These are phyloP conservation scores for Nesogale talazaci DNA, from an alignment of 2,113 vertebrate genomes.

Conservation along the genomic window DNA sequence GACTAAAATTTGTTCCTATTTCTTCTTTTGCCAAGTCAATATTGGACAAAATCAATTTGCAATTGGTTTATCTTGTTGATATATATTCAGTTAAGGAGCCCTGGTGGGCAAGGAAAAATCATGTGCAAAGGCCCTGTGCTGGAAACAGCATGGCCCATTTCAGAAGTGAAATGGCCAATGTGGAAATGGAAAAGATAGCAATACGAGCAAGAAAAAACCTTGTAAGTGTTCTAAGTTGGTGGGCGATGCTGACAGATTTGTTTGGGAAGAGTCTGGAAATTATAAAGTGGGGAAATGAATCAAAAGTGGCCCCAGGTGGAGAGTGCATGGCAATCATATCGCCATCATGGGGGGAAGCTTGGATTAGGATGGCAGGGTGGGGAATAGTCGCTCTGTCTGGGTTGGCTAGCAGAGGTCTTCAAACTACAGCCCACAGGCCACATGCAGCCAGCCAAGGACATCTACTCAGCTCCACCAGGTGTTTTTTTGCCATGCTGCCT, in stretches of 20 bases:
- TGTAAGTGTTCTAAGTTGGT: neutral
- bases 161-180: neutral
- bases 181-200: neutral
- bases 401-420: too few species aligned
- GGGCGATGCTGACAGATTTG: neutral
- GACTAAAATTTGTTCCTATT: neutral
- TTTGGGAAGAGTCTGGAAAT: neutral
- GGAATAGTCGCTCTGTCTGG: neutral
- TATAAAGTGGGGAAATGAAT: neutral
- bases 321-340: neutral
- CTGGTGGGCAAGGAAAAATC: neutral
- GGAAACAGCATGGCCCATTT: neutral
- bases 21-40: neutral
- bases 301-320: neutral
- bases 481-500: too few species aligned
- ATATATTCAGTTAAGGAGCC: neutral
- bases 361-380: neutral
- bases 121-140: neutral
- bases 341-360: neutral
- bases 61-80: conserved; percentile 7
- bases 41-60: neutral
- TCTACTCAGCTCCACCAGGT: too few species aligned
- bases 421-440: too few species aligned
- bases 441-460: too few species aligned
- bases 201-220: neutral